These are phyloP conservation scores for Todus mexicanus DNA, from an alignment of 2,797 vertebrate genomes.

Conservation along the genomic window DNA sequence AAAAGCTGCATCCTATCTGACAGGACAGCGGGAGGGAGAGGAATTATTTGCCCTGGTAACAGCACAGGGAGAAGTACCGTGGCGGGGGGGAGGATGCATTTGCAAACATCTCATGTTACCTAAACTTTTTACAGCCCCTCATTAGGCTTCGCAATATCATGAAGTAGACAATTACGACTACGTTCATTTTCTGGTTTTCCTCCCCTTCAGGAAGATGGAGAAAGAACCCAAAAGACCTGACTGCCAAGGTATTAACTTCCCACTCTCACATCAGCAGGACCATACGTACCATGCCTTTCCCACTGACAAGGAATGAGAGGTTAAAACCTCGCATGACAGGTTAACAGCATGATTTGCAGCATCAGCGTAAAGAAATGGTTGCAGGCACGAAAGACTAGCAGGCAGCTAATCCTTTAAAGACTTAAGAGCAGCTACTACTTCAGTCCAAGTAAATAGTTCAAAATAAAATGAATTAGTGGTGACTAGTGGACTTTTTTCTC, in stretches of 20 bases:
- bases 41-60: not conserved
- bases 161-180: not conserved
- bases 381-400: not conserved
- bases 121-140: not conserved
- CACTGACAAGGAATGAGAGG: not conserved
- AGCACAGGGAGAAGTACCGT: not conserved
- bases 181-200: not conserved
- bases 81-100: not conserved
- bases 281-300: not conserved
- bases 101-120: not conserved
- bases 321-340: not conserved
- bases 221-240: not conserved
- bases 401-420: constrained; percentile 48
- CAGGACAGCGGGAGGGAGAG: not conserved
- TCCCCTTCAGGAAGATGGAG: not conserved
- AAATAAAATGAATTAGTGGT: constrained; percentile 28
- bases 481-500: not conserved
- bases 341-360: constrained; percentile 42
- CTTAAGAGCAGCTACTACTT: constrained; percentile 7
- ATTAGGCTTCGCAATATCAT: not conserved
- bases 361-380: constrained; percentile 10
- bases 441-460: constrained; percentile 41
- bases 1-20: not conserved
- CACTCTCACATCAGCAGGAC: not conserved
- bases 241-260: not conserved